Percentiles rank a stretch among this genome's conserved stretches.
phyloP scores from a whole-genome alignment of 1,140 invertebrate species.

The Danaus plexippus region DNA sequence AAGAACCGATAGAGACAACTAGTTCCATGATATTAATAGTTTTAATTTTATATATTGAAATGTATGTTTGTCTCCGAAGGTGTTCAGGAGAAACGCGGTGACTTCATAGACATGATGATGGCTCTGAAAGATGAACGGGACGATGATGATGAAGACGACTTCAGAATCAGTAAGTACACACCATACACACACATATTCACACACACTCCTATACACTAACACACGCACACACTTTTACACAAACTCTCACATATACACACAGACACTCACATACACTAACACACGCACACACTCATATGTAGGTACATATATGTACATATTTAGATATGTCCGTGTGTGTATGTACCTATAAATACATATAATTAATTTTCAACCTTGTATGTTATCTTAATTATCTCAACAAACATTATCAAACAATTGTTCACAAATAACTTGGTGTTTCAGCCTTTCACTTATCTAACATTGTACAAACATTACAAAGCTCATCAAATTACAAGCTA shows the following conservation, averaged over 20 bases:
- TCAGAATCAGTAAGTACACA: conserved; percentile 50
- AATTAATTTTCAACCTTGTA: no score
- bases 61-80: conserved; percentile 27
- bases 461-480: no score
- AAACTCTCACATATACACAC: neutral
- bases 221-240: neutral
- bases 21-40: no score
- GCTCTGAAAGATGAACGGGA: conserved; percentile 39
- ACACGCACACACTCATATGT: neutral
- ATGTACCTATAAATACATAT: conserved; percentile 5
- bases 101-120: conserved; percentile 67
- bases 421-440: no score
- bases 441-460: no score
- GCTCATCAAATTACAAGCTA: no score
- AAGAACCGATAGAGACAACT: no score
- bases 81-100: conserved; percentile 48
- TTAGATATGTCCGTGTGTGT: neutral
- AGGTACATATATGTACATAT: conserved; percentile 2
- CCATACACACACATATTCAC: neutral
- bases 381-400: no score
- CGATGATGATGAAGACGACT: conserved; percentile 38
- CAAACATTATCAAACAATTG: no score
- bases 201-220: neutral
- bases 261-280: neutral
- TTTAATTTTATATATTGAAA: neutral